Base-by-base conservation (phyloP, 2,888 invertebrate species). In the Melieria picta region DNA sequence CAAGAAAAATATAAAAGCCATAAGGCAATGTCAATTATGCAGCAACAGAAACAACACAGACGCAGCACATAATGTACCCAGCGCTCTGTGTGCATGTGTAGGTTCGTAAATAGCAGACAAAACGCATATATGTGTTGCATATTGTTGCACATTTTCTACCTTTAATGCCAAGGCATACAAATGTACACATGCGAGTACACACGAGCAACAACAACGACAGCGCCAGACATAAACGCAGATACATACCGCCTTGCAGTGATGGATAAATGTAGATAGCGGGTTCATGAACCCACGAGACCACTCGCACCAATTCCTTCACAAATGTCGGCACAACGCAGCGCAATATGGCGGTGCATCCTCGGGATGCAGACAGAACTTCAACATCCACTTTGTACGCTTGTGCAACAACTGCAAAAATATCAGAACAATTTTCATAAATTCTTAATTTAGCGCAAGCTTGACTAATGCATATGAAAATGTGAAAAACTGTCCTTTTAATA, bases 221-320 rank as follows among this genome's bases (percentile, higher is more conserved):
- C 13, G 13, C 16, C 42, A 13, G 9, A 57, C 48, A 30, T 30
- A 30, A 30, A 30, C 52, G 42, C 50, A 60, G 50, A 48, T 42
- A 72, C 78, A 87, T 88, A 92, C 92, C 92, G 89, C 93, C 92
- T 89, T 92, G 92, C 72, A 92, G 87, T 73, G 92, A 92, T 77
- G 92, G 92, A 83, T 92, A 92, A 80, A 93, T 92, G 87, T 91
- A 91, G 86, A 91, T 91, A 76, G 91, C 89, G 72, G 92, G 92
- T 84, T 92, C 92, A 87, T 92, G 92, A 78, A 92, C 89, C 93
- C 93, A 93, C 72, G 92, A 91, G 80, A 92, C 91, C 77, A 93
- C 92, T 83, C 91, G 89, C 79, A 93, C 92, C 86, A 92, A 88
- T 87, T 93, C 92, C 87, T 91, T 91, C 79, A 92, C 92, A 86